A percentile compares a stretch with the other conserved stretches of the same genome.
Conservation (phyloP, 1,140 invertebrate genomes). For the Halictus rubicundus region DNA sequence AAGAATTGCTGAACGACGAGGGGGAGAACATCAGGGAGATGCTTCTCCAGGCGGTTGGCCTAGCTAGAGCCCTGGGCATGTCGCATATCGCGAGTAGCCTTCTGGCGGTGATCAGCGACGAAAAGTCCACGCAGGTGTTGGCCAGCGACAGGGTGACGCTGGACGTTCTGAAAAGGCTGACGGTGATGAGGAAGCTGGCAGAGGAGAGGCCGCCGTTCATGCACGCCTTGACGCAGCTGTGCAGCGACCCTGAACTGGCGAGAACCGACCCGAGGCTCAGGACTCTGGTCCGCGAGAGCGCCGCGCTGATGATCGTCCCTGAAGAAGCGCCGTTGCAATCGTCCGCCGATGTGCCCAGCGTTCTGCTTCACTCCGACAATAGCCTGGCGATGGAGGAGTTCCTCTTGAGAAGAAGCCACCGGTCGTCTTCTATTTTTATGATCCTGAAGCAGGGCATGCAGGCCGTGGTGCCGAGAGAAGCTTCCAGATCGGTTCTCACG, state of each 20-base stretch:
- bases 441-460: slow-evolving; percentile 89
- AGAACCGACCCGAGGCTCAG: slow-evolving; percentile 85
- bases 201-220: slow-evolving; percentile 84
- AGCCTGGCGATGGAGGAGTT: slow-evolving; percentile 89
- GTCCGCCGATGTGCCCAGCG: slow-evolving; percentile 85
- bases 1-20: slow-evolving; percentile 81
- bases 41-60: slow-evolving; percentile 85
- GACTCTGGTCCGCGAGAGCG: slow-evolving; percentile 86
- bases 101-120: slow-evolving; percentile 83
- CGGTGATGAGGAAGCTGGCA: slow-evolving; percentile 87
- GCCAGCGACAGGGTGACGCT: slow-evolving; percentile 83
- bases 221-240: slow-evolving; percentile 83
- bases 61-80: slow-evolving; percentile 87
- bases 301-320: slow-evolving; percentile 85
- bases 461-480: slow-evolving; percentile 88
- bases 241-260: slow-evolving; percentile 84
- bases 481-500: slow-evolving; percentile 86
- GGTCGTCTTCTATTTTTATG: slow-evolving; percentile 83
- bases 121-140: slow-evolving; percentile 82
- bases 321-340: slow-evolving; percentile 83
- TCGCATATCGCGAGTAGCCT: slow-evolving; percentile 83
- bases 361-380: slow-evolving; percentile 84
- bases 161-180: slow-evolving; percentile 86
- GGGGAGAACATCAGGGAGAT: slow-evolving; percentile 80
- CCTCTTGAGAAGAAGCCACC: slow-evolving; percentile 83